Percentiles rank a stretch among this genome's conserved stretches.
Conservation (phyloP, 2,113 vertebrate genomes). For the Nothocercus julius region DNA sequence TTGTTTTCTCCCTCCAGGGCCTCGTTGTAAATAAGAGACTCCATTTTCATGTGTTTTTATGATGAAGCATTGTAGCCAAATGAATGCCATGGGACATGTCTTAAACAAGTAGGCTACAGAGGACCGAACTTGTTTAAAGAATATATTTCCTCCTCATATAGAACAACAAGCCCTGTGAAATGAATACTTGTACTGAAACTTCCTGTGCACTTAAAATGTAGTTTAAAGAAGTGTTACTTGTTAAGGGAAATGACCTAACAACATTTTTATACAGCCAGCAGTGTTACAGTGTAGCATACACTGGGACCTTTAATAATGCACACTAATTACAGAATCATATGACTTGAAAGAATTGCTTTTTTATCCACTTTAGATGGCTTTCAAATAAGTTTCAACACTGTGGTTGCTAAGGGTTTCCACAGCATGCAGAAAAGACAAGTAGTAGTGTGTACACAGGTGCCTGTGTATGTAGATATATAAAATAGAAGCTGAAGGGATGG, state of each 20-base stretch:
- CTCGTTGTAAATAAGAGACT: slow-evolving; percentile 67
- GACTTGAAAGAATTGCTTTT: slow-evolving; percentile 36
- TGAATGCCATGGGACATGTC: slow-evolving; percentile 66
- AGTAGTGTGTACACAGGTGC: slow-evolving; percentile 19
- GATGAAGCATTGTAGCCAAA: slow-evolving; percentile 70
- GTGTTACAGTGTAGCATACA: slow-evolving; percentile 15
- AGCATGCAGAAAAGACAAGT: background rate
- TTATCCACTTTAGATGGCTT: slow-evolving; percentile 5
- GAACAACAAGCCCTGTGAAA: slow-evolving; percentile 55
- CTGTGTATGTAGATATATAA: background rate
- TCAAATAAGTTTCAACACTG: background rate
- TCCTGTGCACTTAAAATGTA: background rate
- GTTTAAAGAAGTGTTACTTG: slow-evolving; percentile 59
- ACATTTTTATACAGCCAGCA: slow-evolving; percentile 13
- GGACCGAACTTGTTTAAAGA: slow-evolving; percentile 68
- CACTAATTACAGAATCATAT: slow-evolving; percentile 28
- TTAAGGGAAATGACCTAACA: slow-evolving; percentile 64
- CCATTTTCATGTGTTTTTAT: slow-evolving; percentile 73
- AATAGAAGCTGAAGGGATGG: background rate
- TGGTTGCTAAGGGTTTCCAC: background rate
- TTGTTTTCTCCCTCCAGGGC: slow-evolving; percentile 67
- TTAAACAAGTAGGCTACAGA: slow-evolving; percentile 70
- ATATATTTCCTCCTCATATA: slow-evolving; percentile 59
- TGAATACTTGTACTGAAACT: slow-evolving; percentile 56
- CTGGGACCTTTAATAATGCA: slow-evolving; percentile 31